phyloP scores from a whole-genome alignment of 2,113 vertebrate species.

The Phylloscopus trochiloides region DNA sequence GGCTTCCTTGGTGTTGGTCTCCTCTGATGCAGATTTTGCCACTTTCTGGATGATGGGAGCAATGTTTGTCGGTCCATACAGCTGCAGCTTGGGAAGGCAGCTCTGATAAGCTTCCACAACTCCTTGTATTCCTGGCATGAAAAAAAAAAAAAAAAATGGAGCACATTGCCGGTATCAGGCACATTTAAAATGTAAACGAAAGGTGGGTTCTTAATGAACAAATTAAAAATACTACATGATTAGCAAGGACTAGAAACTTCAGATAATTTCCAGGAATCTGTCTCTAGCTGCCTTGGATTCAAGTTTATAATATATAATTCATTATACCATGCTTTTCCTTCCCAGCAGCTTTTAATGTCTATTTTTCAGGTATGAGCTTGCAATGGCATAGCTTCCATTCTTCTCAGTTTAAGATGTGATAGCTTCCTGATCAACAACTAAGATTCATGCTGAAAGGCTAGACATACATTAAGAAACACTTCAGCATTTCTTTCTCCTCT shows the following conservation, averaged over 20 bases:
- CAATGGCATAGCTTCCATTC: background rate
- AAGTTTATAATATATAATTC: background rate
- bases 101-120: conserved; percentile 97
- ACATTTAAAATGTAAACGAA: background rate
- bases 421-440: background rate
- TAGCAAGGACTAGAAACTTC: background rate
- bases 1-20: conserved; percentile 93
- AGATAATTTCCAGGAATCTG: background rate
- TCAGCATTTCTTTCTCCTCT: background rate
- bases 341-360: background rate
- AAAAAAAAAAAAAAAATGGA: background rate
- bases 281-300: background rate
- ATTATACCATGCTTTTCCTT: background rate
- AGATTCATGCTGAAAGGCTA: background rate
- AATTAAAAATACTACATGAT: background rate
- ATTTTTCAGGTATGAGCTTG: background rate
- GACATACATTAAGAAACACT: background rate
- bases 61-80: conserved; percentile 95
- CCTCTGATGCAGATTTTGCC: conserved; percentile 90
- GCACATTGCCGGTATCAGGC: background rate
- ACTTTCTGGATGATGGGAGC: conserved; percentile 98
- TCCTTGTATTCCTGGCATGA: conserved; percentile 87
- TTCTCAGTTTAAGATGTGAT: background rate
- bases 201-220: background rate
- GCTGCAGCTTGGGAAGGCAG: conserved; percentile 93